A percentile compares a stretch with the other conserved stretches of the same genome.
phyloP scores from a whole-genome alignment of 2,113 vertebrate genomes.

The Pangasianodon gigas region DNA sequence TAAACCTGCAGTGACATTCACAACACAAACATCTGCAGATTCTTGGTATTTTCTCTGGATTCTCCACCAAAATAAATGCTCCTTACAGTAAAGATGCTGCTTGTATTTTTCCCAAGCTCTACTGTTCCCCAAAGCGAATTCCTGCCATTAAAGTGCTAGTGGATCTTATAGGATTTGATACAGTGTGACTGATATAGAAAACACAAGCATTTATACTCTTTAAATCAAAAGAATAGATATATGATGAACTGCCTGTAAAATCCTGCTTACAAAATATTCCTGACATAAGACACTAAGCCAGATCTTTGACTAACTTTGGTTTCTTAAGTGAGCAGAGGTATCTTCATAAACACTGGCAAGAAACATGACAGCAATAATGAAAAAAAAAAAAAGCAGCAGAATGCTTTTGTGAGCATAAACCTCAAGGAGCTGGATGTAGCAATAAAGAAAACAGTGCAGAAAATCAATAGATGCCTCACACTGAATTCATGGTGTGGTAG shows the following conservation, averaged over 20 bases:
- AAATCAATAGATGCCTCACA: constrained; percentile 66
- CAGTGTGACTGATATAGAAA: constrained; percentile 23
- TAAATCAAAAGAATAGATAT: neutral
- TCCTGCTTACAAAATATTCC: neutral
- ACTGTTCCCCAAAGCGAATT: constrained; percentile 25
- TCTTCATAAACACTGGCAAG: constrained; percentile 3
- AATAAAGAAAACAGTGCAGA: constrained; percentile 48
- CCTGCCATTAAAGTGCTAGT: constrained; percentile 27
- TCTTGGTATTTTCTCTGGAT: constrained; percentile 14
- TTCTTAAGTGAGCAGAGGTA: neutral
- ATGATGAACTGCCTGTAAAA: neutral
- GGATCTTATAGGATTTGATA: constrained; percentile 33
- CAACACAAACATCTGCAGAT: neutral
- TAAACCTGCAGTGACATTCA: constrained; percentile 5
- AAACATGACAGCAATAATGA: constrained; percentile 27
- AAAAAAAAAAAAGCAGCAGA: constrained; percentile 20
- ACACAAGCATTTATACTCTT: neutral
- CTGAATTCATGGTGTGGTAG: constrained; percentile 18
- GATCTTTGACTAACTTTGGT: neutral
- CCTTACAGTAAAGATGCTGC: constrained; percentile 6
- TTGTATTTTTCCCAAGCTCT: constrained; percentile 23
- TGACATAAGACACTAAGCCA: neutral
- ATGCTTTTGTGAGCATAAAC: constrained; percentile 23
- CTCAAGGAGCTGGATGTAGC: constrained; percentile 37
- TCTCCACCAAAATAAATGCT: constrained; percentile 36